phyloP scores from a whole-genome alignment of 1,140 invertebrate genomes.

The Ridgeia piscesae region DNA sequence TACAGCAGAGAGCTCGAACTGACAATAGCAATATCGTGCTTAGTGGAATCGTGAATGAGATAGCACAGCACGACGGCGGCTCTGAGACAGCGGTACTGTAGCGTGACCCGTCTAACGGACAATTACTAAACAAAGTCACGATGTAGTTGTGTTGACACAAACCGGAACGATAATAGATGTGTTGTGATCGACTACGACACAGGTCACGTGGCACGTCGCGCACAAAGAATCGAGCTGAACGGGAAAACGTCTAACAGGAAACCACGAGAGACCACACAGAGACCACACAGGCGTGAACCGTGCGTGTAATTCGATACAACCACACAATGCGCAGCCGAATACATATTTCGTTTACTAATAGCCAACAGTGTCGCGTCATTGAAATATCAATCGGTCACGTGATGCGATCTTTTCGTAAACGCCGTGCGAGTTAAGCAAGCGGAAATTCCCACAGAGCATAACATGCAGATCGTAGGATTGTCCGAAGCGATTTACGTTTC shows the following conservation, averaged over 20 bases:
- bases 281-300: neutral
- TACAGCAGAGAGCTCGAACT: neutral
- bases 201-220: no score
- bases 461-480: no score
- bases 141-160: neutral
- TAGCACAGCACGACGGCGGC: neutral
- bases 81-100: neutral
- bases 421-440: neutral
- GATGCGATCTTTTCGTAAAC: neutral
- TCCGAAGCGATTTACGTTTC: no score
- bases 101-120: neutral
- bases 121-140: neutral
- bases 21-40: neutral
- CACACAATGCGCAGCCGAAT: neutral
- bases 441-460: no score
- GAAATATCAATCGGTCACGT: neutral
- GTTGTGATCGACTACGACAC: neutral
- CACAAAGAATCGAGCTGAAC: neutral
- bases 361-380: neutral
- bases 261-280: neutral
- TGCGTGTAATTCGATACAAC: neutral
- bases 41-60: neutral
- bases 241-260: neutral
- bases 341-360: neutral
- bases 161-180: neutral